Evolutionary conservation across 92 coral and sea anemone species (phyloP).

Genomic region (Zoanthus sociatus): DNA sequence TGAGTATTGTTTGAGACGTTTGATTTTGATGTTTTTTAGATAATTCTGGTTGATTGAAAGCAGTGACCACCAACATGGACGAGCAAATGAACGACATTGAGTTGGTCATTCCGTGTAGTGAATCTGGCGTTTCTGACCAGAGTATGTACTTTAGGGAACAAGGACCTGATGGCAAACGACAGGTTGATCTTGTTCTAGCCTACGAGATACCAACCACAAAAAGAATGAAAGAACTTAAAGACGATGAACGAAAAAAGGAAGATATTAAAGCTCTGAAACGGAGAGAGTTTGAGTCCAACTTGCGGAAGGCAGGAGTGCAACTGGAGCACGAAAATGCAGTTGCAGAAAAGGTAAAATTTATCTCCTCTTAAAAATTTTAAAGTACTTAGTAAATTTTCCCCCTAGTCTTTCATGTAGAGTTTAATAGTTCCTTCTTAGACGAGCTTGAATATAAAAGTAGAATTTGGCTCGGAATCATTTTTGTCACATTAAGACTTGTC

Average conservation of each 20-base stretch:
- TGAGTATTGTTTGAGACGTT: too few species aligned
- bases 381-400: not conserved
- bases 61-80: not conserved
- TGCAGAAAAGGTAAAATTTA: not conserved
- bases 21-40: too few species aligned
- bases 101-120: not conserved
- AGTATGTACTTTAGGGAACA: slow-evolving; percentile 1
- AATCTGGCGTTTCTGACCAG: not conserved
- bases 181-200: slow-evolving; percentile 11
- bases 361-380: not conserved
- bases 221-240: not conserved
- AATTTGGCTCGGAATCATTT: too few species aligned
- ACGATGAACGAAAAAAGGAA: slow-evolving; percentile 6
- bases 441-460: too few species aligned
- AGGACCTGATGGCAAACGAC: slow-evolving; percentile 13
- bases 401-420: too few species aligned
- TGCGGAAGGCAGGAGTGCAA: slow-evolving; percentile 15
- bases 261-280: not conserved
- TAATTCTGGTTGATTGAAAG: not conserved
- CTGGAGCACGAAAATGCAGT: slow-evolving; percentile 4
- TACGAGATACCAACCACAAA: slow-evolving; percentile 19
- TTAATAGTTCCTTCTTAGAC: too few species aligned
- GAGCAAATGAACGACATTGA: not conserved
- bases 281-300: not conserved
- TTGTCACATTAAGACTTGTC: too few species aligned